Percentiles rank a stretch among this genome's conserved stretches.
These are phyloP conservation scores for Nyctereutes procyonoides DNA, from an alignment of 2,113 vertebrate genomes.

Conservation along the genomic window DNA sequence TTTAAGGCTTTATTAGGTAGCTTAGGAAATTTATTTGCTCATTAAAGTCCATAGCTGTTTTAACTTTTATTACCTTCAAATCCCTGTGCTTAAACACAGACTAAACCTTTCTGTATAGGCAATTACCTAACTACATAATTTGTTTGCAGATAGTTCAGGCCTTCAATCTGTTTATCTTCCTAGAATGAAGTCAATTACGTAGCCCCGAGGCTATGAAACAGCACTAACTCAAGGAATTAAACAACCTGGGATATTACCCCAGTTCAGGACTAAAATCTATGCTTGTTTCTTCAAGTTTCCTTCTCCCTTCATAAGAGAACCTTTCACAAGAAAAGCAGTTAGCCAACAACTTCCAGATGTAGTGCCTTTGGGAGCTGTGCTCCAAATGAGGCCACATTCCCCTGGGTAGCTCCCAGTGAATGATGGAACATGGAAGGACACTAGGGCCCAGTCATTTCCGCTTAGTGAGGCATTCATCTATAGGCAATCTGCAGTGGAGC, in stretches of 20 bases:
- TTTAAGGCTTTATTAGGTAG: not conserved
- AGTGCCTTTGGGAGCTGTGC: not conserved
- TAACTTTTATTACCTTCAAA: conserved; percentile 35
- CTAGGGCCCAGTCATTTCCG: not conserved
- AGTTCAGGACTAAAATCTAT: not conserved
- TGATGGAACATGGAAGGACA: no score
- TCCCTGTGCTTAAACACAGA: not conserved
- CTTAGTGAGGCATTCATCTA: not conserved
- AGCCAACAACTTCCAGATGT: not conserved
- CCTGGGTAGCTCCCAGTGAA: not conserved
- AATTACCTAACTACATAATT: conserved; percentile 20
- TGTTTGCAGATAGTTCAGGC: not conserved
- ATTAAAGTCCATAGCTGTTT: not conserved
- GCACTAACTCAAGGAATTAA: not conserved
- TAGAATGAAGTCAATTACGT: not conserved
- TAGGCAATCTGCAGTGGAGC: not conserved
- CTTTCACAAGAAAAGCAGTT: not conserved
- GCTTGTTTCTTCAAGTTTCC: not conserved
- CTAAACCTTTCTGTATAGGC: not conserved
- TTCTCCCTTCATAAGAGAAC: not conserved
- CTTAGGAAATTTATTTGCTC: conserved; percentile 46
- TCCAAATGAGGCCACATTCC: not conserved
- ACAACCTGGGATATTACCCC: not conserved
- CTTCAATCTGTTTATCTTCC: not conserved
- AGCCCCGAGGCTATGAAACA: not conserved